phyloP scores from a whole-genome alignment of 2,113 vertebrate species.

The Lampris incognitus region DNA sequence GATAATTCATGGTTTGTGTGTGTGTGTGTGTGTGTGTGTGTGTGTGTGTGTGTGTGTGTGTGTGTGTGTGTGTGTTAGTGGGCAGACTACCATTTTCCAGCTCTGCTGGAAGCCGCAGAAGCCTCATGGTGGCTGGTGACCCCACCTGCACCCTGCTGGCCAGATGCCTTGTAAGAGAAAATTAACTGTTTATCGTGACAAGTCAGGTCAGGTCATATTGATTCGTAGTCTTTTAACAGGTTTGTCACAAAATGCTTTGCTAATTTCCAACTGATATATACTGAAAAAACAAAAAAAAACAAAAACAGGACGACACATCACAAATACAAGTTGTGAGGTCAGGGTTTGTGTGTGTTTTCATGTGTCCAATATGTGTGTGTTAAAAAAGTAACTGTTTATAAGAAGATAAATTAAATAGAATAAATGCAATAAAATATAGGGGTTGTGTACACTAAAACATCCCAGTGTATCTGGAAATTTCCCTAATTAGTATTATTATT shows the following conservation, averaged over 20 bases:
- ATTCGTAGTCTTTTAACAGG: neutral
- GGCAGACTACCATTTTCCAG: constrained; percentile 72
- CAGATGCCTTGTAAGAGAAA: constrained; percentile 81
- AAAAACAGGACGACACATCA: no score
- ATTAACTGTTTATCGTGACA: neutral
- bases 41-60: neutral
- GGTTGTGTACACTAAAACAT: no score
- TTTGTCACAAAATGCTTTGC: neutral
- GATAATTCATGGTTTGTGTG: neutral
- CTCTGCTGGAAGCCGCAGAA: constrained; percentile 80
- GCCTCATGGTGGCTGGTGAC: constrained; percentile 80
- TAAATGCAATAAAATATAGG: no score
- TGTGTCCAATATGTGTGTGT: no score
- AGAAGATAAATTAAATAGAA: no score
- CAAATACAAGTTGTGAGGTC: no score
- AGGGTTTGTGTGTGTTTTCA: no score
- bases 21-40: neutral
- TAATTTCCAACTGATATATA: neutral
- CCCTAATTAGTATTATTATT: no score
- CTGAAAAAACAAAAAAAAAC: no score
- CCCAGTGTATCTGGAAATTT: no score
- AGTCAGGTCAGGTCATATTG: neutral
- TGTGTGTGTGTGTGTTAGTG: neutral
- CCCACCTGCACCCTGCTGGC: constrained; percentile 86
- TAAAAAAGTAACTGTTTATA: no score